A percentile compares a stretch with the other conserved stretches of the same genome.
Conservation (phyloP, 64 coral and sea anemone species). For the Montipora cactus region DNA sequence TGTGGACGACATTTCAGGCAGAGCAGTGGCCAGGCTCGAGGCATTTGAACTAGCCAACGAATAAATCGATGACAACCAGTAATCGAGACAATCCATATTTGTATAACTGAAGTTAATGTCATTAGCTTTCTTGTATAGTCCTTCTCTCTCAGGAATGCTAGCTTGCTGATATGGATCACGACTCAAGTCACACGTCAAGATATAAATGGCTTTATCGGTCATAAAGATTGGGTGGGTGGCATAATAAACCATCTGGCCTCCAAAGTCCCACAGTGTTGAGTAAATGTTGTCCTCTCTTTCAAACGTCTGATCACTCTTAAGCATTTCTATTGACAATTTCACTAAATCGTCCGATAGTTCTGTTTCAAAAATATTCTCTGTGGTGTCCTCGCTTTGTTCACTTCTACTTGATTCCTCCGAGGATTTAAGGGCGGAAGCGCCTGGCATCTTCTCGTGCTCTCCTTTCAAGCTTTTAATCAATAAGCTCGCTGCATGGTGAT, state of each 20-base stretch:
- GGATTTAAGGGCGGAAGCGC: too few relatives aligned
- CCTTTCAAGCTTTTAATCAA: too few relatives aligned
- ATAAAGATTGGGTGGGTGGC: not conserved
- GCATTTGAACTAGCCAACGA: not conserved
- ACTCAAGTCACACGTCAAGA: slow-evolving; percentile 5
- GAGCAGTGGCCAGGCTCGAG: too few relatives aligned
- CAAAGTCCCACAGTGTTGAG: slow-evolving; percentile 16
- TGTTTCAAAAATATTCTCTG: too few relatives aligned
- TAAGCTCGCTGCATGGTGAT: not conserved
- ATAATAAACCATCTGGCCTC: not conserved
- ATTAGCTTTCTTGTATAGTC: not conserved
- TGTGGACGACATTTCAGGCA: too few relatives aligned
- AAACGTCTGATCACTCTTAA: not conserved
- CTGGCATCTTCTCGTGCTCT: not conserved
- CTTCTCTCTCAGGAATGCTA: not conserved
- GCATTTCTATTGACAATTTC: not conserved
- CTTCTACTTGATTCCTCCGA: not conserved
- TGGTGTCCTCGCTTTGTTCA: not conserved
- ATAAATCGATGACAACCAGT: slow-evolving; percentile 22
- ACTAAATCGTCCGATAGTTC: not conserved
- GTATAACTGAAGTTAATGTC: not conserved
- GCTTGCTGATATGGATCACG: not conserved
- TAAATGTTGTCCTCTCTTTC: not conserved
- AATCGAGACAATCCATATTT: not conserved
- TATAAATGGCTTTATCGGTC: not conserved